These are phyloP conservation scores for Mesorhabditis spiculigera DNA, from an alignment of 2,888 invertebrate species.

Conservation along the genomic window DNA sequence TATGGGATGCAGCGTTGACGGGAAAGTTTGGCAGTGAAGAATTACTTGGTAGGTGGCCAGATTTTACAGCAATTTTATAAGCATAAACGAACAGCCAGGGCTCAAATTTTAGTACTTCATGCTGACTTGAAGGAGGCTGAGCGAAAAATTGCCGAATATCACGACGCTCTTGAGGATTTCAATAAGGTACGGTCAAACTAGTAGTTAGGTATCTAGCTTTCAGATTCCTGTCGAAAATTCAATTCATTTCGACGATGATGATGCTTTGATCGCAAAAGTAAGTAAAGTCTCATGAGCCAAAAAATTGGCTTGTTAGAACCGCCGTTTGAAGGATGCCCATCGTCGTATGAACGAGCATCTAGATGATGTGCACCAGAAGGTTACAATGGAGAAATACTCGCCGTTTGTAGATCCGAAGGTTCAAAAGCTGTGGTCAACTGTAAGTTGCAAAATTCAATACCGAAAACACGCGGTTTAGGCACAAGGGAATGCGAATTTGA, in stretches of 20 bases:
- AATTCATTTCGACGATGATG: conserved; percentile 21
- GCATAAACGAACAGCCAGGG: background rate
- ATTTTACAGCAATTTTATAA: background rate
- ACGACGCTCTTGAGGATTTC: conserved; percentile 28
- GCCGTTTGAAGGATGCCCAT: conserved; percentile 21
- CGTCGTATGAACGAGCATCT: conserved; percentile 22
- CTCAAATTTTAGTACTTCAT: conserved; percentile 17
- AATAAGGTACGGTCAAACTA: conserved; percentile 21
- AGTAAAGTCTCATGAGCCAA: no score
- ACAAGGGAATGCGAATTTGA: conserved; percentile 26
- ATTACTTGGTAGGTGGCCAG: conserved; percentile 21
- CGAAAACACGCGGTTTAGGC: conserved; percentile 17
- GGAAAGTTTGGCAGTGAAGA: conserved; percentile 36
- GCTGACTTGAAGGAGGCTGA: conserved; percentile 33
- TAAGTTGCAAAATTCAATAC: conserved; percentile 4
- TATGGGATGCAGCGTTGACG: conserved; percentile 42
- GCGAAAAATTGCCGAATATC: conserved; percentile 24
- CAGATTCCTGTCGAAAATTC: conserved; percentile 28
- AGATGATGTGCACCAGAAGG: conserved; percentile 20
- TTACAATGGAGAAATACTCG: conserved; percentile 21
- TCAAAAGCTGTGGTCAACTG: conserved; percentile 45
- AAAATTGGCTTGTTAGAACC: conserved; percentile 8
- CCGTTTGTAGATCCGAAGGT: conserved; percentile 45
- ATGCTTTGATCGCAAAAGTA: background rate
- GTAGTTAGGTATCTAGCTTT: background rate